A percentile compares a stretch with the other conserved stretches of the same genome.
phyloP scores from a whole-genome alignment of 2,888 invertebrate genomes.

The Drosophila meridiana region DNA sequence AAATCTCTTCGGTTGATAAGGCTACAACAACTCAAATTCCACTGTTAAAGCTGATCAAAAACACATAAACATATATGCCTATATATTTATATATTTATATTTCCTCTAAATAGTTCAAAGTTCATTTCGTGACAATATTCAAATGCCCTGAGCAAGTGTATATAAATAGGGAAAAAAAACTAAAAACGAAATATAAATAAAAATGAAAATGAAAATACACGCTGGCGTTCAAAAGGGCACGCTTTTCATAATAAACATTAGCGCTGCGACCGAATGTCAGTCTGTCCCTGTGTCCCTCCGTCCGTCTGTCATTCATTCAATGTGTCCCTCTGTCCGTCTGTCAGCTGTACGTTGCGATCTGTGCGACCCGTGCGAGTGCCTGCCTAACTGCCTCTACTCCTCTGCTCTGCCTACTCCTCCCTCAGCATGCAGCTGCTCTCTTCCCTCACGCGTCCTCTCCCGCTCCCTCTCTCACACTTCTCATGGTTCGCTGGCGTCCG shows the following conservation, averaged over 20 bases:
- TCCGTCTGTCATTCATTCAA: constrained; percentile 24
- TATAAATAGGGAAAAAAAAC: constrained; percentile 23
- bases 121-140: constrained; percentile 8
- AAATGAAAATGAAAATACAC: constrained; percentile 67
- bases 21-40: background rate
- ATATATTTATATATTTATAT: background rate
- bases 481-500: constrained; percentile 70
- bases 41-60: background rate
- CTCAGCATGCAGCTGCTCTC: constrained; percentile 6
- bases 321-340: constrained; percentile 7
- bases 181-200: constrained; percentile 50
- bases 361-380: constrained; percentile 28
- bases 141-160: constrained; percentile 12
- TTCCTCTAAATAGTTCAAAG: constrained; percentile 3
- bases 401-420: background rate
- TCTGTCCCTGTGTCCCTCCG: constrained; percentile 13
- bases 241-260: constrained; percentile 80
- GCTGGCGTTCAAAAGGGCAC: constrained; percentile 79
- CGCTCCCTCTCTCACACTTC: constrained; percentile 29
- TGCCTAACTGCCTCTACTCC: constrained; percentile 4
- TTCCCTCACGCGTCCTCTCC: background rate
- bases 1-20: background rate
- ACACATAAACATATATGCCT: background rate
- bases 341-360: constrained; percentile 26
- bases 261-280: constrained; percentile 43